Evolutionary conservation across 1,140 invertebrate genomes (phyloP).

Genomic region (Cyclina sinensis): DNA sequence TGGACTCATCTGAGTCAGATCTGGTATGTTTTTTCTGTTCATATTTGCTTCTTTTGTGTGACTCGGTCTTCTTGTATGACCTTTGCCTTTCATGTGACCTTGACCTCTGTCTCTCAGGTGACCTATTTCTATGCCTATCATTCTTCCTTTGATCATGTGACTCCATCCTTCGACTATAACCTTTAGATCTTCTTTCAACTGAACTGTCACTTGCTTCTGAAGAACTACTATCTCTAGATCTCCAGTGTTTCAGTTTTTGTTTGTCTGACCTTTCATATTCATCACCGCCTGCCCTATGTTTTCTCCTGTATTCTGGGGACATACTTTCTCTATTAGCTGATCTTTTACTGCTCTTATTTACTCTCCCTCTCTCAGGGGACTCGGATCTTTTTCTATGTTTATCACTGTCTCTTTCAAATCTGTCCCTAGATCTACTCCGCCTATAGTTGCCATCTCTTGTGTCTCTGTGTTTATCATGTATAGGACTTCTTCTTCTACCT

Average conservation of each 20-base stretch:
- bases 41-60: not conserved
- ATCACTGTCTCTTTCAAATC: not conserved
- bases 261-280: constrained; percentile 1
- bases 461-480: not conserved
- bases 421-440: constrained; percentile 38
- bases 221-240: not conserved
- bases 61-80: not conserved
- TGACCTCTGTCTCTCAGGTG: not conserved
- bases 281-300: not conserved
- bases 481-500: not conserved
- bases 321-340: constrained; percentile 12
- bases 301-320: not conserved
- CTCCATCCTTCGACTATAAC: not conserved
- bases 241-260: not conserved
- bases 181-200: not conserved
- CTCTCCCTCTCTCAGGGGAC: not conserved
- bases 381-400: not conserved
- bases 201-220: constrained; percentile 11
- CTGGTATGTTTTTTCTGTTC: not conserved
- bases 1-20: not conserved
- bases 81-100: not conserved
- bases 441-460: not conserved
- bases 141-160: not conserved
- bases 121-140: constrained; percentile 10
- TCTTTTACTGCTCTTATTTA: not conserved